Evolutionary conservation across 2,797 vertebrate genomes (phyloP).

Genomic region (Aulostomus chinensis): DNA sequence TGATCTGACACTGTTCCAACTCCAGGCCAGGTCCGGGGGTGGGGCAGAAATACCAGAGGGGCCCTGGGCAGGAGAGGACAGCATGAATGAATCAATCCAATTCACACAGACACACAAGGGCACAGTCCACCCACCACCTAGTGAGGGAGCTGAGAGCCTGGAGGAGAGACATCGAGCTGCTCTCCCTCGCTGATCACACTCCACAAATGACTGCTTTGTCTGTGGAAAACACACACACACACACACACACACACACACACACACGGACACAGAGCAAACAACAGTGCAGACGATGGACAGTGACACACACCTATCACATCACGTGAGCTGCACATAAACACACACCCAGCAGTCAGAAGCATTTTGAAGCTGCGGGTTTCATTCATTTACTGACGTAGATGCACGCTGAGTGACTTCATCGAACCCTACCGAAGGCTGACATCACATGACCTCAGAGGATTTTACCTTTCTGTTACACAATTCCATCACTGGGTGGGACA

Average conservation of each 20-base stretch:
- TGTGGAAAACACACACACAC: constrained; percentile 23
- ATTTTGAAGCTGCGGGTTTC: constrained; percentile 29
- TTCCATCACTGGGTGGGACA: constrained; percentile 9
- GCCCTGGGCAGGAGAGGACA: constrained; percentile 52
- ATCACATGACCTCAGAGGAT: constrained; percentile 8
- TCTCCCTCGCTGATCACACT: constrained; percentile 39
- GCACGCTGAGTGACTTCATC: neutral
- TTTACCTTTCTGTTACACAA: constrained; percentile 44
- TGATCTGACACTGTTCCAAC: constrained; percentile 52
- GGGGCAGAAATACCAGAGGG: constrained; percentile 61
- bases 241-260: constrained; percentile 23
- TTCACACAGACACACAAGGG: constrained; percentile 61
- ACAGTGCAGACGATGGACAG: constrained; percentile 1
- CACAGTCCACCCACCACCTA: constrained; percentile 66
- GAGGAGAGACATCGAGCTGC: constrained; percentile 61
- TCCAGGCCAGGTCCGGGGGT: constrained; percentile 64
- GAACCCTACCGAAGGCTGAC: constrained; percentile 13
- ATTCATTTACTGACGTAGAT: constrained; percentile 28
- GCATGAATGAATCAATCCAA: constrained; percentile 68
- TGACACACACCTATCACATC: constrained; percentile 20
- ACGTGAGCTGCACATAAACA: constrained; percentile 19
- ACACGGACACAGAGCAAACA: constrained; percentile 8
- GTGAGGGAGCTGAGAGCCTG: constrained; percentile 52
- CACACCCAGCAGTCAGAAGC: constrained; percentile 10
- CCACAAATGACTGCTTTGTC: constrained; percentile 66